Evolutionary conservation across 53 echinoderm and acorn worm genomes (phyloP), one percentile per base, ranked within the genome.

Genomic region (Arbacia lixula): DNA sequence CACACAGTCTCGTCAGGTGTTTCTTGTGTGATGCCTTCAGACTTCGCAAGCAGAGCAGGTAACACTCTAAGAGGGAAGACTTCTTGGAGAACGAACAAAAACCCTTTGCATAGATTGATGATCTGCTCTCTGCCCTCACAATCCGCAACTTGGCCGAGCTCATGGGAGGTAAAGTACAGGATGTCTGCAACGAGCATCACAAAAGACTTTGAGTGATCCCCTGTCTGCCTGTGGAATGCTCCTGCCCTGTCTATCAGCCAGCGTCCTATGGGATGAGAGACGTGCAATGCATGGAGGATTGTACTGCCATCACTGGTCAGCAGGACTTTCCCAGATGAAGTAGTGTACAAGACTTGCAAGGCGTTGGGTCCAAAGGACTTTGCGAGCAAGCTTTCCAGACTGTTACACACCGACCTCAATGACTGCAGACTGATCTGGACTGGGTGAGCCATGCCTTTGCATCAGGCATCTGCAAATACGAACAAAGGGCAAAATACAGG

Each of bases 231-330:
- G 43, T 86, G 89, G 57, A 89, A 89, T 6, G 64, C 33, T 27
- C 27, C 58, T 38, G 89, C 65, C 24, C 60, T 74, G 43, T 66
- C 83, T 28, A 92, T 75, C 20, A 92, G 49, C 92, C 85, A 89
- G 50, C 92, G 71, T 55, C 83, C 92, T 42, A 89, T 41, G 20
- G 92, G 92, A 68, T 89, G 92, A 28, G 92, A 86, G 34, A 92
- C 49, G 61, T 86, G 82, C 56, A 86, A 56, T 8, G 92, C 86
- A 40, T 64, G 60, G 60, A 92, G 65, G 31, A 92, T 67, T 38
- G 92, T 89, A 60, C 63, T 46, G 17, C 89, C 92, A 53, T 89
- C 89, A 16, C 92, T 83, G n/a, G 92, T 86, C 53, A 92, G 83
- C 66, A 92, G 67, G 17, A 86, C 83, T 27, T 82, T 92, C 17